These are phyloP conservation scores for Hydroisotoma schaefferi DNA, from an alignment of 2,888 invertebrate genomes.

Conservation along the genomic window DNA sequence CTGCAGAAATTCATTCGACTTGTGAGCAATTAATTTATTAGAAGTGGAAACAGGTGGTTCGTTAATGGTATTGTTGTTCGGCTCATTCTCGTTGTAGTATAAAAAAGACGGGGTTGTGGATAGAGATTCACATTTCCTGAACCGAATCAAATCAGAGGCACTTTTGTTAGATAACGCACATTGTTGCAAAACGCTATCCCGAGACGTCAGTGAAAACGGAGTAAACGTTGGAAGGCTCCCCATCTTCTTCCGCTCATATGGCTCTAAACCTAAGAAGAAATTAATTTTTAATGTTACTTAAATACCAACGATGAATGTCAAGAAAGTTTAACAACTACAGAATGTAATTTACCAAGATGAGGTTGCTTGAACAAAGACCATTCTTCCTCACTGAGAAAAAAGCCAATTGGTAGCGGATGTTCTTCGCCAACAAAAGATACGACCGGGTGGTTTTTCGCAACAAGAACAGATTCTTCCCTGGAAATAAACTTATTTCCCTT, in stretches of 20 bases:
- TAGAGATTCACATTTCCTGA: constrained; percentile 43
- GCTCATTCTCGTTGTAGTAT: constrained; percentile 25
- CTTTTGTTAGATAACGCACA: constrained; percentile 14
- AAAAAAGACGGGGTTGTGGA: constrained; percentile 37
- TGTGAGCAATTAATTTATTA: constrained; percentile 34
- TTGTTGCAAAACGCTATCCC: constrained; percentile 31
- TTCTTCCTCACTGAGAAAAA: constrained; percentile 41
- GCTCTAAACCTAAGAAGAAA: constrained; percentile 27
- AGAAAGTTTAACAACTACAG: no score
- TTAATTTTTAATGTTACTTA: not conserved
- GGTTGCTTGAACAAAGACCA: constrained; percentile 42
- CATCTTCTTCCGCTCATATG: constrained; percentile 41
- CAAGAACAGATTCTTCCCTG: constrained; percentile 16
- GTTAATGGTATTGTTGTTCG: constrained; percentile 34
- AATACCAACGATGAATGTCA: not conserved
- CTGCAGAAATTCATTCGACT: constrained; percentile 38
- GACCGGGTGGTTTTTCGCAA: constrained; percentile 5
- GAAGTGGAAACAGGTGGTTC: constrained; percentile 33
- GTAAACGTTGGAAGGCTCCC: constrained; percentile 44
- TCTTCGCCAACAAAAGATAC: constrained; percentile 7
- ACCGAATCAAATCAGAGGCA: constrained; percentile 39
- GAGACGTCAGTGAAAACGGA: constrained; percentile 32
- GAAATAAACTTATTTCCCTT: constrained; percentile 8
- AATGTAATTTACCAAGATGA: constrained; percentile 34
- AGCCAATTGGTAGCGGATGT: constrained; percentile 25